Evolutionary conservation across 2,797 vertebrate genomes (phyloP).

Genomic region (Protosalanx chinensis): DNA sequence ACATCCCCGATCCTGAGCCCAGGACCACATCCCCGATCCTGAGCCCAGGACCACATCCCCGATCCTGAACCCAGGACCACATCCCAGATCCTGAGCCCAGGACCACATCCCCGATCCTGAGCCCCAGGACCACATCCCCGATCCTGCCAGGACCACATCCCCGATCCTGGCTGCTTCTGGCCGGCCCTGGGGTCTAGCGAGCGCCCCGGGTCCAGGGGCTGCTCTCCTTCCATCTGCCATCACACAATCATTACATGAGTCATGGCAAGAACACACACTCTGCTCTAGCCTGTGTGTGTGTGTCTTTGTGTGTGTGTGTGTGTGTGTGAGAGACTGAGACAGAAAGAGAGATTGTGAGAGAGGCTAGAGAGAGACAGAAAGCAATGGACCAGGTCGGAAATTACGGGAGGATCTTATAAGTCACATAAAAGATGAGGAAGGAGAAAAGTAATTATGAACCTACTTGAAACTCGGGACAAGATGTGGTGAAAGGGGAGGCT

Average conservation of each 20-base stretch:
- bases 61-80: slow-evolving; percentile 57
- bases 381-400: slow-evolving; percentile 39
- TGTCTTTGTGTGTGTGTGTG: not conserved
- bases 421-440: slow-evolving; percentile 39
- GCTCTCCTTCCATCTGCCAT: slow-evolving; percentile 43
- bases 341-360: slow-evolving; percentile 5
- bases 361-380: not conserved
- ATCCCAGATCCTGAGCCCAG: slow-evolving; percentile 60
- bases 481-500: slow-evolving; percentile 12
- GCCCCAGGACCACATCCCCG: slow-evolving; percentile 52
- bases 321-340: not conserved
- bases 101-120: too few species aligned
- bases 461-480: slow-evolving; percentile 32
- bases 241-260: slow-evolving; percentile 28
- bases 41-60: slow-evolving; percentile 57
- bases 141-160: slow-evolving; percentile 54
- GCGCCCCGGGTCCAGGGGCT: slow-evolving; percentile 19
- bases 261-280: slow-evolving; percentile 18
- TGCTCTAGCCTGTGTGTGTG: not conserved
- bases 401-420: slow-evolving; percentile 43
- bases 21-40: slow-evolving; percentile 60
- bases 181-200: not conserved
- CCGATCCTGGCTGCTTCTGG: slow-evolving; percentile 40
- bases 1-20: slow-evolving; percentile 64
- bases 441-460: slow-evolving; percentile 37